Conservation (phyloP, 2,797 vertebrate species). For the Momotus momota region DNA sequence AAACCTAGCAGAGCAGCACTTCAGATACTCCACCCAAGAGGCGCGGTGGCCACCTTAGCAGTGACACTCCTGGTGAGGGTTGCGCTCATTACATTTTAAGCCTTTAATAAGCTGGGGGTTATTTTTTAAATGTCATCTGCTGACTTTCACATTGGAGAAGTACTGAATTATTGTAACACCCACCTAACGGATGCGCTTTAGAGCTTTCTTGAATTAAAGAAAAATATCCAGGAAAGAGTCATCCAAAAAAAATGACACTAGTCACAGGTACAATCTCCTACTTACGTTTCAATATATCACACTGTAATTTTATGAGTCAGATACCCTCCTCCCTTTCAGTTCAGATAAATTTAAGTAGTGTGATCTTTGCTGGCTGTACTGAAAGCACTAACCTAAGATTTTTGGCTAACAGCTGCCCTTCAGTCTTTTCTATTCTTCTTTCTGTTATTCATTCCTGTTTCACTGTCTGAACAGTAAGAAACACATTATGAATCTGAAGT, state of each 20-base stretch:
- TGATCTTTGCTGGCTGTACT: background rate
- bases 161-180: background rate
- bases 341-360: background rate
- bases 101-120: background rate
- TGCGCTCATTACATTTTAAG: background rate
- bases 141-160: background rate
- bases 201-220: background rate
- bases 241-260: background rate
- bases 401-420: slow-evolving; percentile 8
- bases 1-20: background rate
- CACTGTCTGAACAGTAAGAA: background rate
- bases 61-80: background rate
- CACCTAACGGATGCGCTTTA: background rate
- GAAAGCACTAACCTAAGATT: background rate
- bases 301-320: background rate
- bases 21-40: background rate
- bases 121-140: background rate
- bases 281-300: background rate
- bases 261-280: background rate
- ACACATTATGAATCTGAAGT: background rate
- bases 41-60: background rate
- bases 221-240: background rate
- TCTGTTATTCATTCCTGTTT: background rate
- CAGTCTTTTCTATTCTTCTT: background rate
- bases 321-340: background rate